phyloP scores from a whole-genome alignment of 2,113 vertebrate species.

The Cygnus atratus region DNA sequence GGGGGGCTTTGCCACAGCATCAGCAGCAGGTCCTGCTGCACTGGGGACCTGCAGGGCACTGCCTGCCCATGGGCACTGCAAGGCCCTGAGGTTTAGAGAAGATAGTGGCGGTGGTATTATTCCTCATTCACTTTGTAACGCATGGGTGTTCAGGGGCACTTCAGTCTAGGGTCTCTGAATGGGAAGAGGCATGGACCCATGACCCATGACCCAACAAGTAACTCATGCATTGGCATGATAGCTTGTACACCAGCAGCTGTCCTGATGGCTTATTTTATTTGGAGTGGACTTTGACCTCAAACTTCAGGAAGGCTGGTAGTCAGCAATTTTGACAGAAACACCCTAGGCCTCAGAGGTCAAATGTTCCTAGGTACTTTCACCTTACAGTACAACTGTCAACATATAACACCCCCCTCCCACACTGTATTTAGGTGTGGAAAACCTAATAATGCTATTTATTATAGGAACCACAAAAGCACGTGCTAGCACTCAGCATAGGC shows the following conservation, averaged over 20 bases:
- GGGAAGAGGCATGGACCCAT: rapidly evolving
- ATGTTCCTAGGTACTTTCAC: rapidly evolving
- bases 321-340: background rate
- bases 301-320: background rate
- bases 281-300: background rate
- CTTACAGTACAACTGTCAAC: background rate
- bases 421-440: background rate
- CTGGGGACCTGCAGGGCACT: rapidly evolving
- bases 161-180: rapidly evolving
- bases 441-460: no score
- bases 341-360: background rate
- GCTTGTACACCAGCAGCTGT: background rate
- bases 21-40: background rate
- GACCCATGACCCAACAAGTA: no score
- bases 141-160: no score
- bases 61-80: no score
- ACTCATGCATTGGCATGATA: background rate
- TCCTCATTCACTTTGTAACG: background rate
- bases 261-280: background rate
- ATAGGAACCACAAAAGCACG: background rate
- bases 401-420: rapidly evolving
- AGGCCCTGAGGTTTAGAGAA: background rate
- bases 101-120: rapidly evolving
- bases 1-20: no score
- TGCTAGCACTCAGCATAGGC: no score